Conservation (phyloP, 1,140 invertebrate species). For the Aphidius gifuensis region DNA sequence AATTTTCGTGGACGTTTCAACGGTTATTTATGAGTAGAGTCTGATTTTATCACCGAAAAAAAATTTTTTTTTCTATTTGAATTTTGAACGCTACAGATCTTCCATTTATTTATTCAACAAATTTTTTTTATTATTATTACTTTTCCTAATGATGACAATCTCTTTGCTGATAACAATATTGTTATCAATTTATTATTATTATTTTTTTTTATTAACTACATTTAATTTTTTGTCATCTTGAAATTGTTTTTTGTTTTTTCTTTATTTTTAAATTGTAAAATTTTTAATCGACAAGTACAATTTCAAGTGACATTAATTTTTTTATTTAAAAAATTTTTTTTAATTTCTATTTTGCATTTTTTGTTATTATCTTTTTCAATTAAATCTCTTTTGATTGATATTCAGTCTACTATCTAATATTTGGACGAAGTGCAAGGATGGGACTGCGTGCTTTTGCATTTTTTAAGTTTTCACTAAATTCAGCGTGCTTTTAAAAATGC, state of each 20-base stretch:
- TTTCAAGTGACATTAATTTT: too few relatives aligned
- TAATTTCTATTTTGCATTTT: too few relatives aligned
- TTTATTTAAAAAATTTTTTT: too few relatives aligned
- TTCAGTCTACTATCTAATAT: slow-evolving; percentile 45
- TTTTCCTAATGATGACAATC: slow-evolving; percentile 36
- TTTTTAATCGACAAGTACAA: too few relatives aligned
- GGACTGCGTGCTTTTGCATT: slow-evolving; percentile 43
- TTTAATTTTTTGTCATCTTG: slow-evolving; percentile 2
- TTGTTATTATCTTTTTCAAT: slow-evolving; percentile 14
- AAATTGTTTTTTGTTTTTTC: background rate
- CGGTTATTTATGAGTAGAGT: slow-evolving; percentile 11
- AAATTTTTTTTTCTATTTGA: background rate
- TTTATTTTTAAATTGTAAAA: too few relatives aligned
- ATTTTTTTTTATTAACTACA: slow-evolving; percentile 21
- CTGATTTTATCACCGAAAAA: background rate
- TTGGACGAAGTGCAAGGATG: slow-evolving; percentile 50
- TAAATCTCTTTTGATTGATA: slow-evolving; percentile 41
- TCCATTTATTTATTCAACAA: slow-evolving; percentile 24
- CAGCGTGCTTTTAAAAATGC: slow-evolving; percentile 21
- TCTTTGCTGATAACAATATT: slow-evolving; percentile 25
- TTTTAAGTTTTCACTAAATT: slow-evolving; percentile 22
- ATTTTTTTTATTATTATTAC: slow-evolving; percentile 12
- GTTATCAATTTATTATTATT: slow-evolving; percentile 31
- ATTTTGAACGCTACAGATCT: slow-evolving; percentile 37
- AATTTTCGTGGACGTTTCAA: slow-evolving; percentile 22